Base-by-base conservation (phyloP, 2,113 vertebrate species). In the Pachycephala philippinensis region DNA sequence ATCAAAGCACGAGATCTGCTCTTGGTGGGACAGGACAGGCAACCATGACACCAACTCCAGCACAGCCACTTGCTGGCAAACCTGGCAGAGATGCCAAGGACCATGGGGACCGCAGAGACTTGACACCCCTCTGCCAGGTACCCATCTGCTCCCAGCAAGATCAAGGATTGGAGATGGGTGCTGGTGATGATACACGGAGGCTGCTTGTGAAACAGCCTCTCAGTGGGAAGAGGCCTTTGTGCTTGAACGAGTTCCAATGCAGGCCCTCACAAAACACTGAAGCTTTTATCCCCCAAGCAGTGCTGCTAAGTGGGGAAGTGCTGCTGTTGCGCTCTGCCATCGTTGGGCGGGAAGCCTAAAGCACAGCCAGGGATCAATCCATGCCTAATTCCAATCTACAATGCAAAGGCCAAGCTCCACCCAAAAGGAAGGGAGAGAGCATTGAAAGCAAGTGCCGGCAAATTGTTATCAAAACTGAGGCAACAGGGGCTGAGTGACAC, bases 381-480 rank as follows among this genome's bases (percentile, higher is more conserved):
- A 2, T 44, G 65, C 44, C 56, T 68, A 90, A 94, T 94, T 86
- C 65, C 49, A 85, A 52, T 20, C 64, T 33, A 54, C 35, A 90
- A 56, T 49, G 49, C 78, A 87, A 74, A 93, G 75, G 60, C 61
- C 78, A 80, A 87, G 53, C 76, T 91, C 56, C 61, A 87, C 31
- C 57, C 20, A 5, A 94, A 91, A 90, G 50, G 40, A 81, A 72
- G 68, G 72, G 44, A 81, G 22, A 8, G 13, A 83, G 33, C 37
- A 84, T 14, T 1, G 3, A 79, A 86, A 65, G 53, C 47, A 83
- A 94, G 75, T 7, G 23, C n/a, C 66, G 84, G 45, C 40, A 65
- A 56, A 86, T 45, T 85, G 85, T 77, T 89, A 94, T 59, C 65
- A 85, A 45, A 83, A 63, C 57, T 69, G 22, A 95, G 50, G 52